phyloP scores from a whole-genome alignment of 2,888 invertebrate genomes.

The Agonopterix heracliana region DNA sequence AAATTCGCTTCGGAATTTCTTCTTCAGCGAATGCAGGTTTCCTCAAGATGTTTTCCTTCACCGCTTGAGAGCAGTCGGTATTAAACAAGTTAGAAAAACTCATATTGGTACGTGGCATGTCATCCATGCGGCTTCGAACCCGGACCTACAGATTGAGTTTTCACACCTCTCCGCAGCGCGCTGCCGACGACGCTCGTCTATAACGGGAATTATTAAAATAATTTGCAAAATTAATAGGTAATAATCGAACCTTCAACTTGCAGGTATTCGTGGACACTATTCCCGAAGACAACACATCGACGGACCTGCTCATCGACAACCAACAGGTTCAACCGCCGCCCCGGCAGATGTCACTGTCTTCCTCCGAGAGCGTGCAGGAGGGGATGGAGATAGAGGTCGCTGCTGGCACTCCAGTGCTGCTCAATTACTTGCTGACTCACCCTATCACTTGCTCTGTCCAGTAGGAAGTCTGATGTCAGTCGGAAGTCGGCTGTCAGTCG shows the following conservation, averaged over 20 bases:
- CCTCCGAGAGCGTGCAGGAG: slow-evolving; percentile 29
- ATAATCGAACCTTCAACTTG: not conserved
- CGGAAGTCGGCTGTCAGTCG: no score
- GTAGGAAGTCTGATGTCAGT: slow-evolving; percentile 17
- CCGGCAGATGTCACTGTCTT: slow-evolving; percentile 42
- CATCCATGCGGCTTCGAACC: no score
- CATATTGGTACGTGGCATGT: no score
- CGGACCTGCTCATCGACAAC: slow-evolving; percentile 46
- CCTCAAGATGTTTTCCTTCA: no score
- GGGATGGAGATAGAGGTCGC: slow-evolving; percentile 58
- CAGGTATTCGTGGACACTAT: slow-evolving; percentile 57
- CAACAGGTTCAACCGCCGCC: slow-evolving; percentile 14
- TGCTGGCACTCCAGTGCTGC: slow-evolving; percentile 60
- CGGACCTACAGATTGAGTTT: no score
- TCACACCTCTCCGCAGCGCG: not conserved
- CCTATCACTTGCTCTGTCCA: slow-evolving; percentile 60
- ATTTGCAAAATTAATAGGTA: no score
- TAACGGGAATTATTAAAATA: no score
- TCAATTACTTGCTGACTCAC: slow-evolving; percentile 60
- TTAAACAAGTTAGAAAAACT: no score
- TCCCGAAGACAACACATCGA: slow-evolving; percentile 52
- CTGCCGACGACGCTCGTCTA: no score
- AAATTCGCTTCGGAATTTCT: no score
- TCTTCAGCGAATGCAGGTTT: no score
- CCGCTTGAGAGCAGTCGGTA: no score